Conservation (phyloP, 2,797 vertebrate genomes). For the Phataginus tricuspis region DNA sequence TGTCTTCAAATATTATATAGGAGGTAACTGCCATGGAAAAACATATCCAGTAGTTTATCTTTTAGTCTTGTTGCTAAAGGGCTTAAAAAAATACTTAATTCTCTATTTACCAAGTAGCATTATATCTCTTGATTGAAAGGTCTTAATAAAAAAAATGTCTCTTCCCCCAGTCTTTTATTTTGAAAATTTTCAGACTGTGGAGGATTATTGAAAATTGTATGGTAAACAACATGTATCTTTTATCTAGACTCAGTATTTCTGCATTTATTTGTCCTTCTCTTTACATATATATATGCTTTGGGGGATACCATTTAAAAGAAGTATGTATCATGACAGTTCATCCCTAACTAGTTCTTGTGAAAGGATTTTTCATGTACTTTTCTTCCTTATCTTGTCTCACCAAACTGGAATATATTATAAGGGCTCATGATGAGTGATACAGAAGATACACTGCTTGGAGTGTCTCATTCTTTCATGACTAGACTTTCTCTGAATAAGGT, state of each 20-base stretch:
- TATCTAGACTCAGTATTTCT: background rate
- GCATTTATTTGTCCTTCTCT: background rate
- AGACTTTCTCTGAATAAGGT: background rate
- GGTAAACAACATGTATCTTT: background rate
- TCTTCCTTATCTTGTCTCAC: no score
- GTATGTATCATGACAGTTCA: background rate
- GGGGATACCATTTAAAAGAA: background rate
- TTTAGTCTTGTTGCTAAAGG: background rate
- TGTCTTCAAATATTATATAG: background rate
- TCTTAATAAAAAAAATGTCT: slow-evolving; percentile 8
- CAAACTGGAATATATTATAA: background rate
- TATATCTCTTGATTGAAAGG: slow-evolving; percentile 9
- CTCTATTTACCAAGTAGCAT: background rate
- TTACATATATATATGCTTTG: background rate
- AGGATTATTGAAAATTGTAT: background rate
- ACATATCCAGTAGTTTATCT: background rate
- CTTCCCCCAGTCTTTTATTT: background rate
- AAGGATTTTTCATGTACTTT: background rate
- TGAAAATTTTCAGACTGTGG: background rate
- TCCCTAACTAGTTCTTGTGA: background rate
- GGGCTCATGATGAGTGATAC: background rate
- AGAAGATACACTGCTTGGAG: background rate
- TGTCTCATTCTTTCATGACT: background rate
- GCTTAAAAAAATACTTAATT: background rate
- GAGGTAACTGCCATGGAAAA: background rate